These are phyloP conservation scores for Cottoperca gobio DNA, from an alignment of 2,797 vertebrate species.

Conservation along the genomic window DNA sequence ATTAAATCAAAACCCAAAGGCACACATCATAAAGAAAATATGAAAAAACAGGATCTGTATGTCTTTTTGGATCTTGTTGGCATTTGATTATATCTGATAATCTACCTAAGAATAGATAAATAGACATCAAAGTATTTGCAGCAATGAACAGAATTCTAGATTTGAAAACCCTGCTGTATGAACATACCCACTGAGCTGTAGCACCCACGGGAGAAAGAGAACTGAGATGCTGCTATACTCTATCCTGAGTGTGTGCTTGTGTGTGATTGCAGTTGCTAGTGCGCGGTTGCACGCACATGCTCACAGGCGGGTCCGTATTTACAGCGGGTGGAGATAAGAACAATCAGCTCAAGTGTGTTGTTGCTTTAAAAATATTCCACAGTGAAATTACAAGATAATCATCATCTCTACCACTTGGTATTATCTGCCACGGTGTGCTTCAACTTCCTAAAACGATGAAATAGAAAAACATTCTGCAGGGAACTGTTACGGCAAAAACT, in stretches of 20 bases:
- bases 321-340: constrained; percentile 41
- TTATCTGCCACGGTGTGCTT: constrained; percentile 42
- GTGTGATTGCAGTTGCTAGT: background rate
- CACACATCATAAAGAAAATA: background rate
- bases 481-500: background rate
- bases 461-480: background rate
- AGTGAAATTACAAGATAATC: constrained; percentile 49
- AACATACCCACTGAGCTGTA: background rate
- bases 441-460: background rate
- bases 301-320: constrained; percentile 14
- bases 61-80: background rate
- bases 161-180: background rate
- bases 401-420: constrained; percentile 27
- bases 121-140: background rate
- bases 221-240: background rate
- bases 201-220: background rate
- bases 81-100: background rate
- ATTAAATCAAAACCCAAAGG: constrained; percentile 9
- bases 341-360: constrained; percentile 34
- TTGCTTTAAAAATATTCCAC: constrained; percentile 43
- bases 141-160: background rate
- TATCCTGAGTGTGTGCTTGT: background rate
- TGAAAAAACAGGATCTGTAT: background rate
- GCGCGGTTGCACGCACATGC: background rate
- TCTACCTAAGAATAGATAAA: background rate